phyloP scores from a whole-genome alignment of 1,140 invertebrate genomes.

The Leguminivora glycinivorella region DNA sequence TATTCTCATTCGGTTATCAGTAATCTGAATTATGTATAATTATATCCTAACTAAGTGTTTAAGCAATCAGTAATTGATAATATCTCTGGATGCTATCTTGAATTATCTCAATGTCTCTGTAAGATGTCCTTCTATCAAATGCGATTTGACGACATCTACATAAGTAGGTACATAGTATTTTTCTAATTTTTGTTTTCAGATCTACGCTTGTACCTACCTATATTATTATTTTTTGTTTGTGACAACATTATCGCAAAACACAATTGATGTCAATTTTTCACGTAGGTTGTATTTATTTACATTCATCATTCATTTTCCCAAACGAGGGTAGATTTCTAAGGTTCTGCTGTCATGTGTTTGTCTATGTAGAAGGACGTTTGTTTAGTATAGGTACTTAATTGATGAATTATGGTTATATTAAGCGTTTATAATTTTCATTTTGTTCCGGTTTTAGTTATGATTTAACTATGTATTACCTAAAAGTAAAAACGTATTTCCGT shows the following conservation, averaged over 20 bases:
- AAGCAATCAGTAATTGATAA: slow-evolving; percentile 5
- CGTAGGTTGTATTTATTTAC: neutral
- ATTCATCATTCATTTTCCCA: neutral
- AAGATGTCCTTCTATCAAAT: neutral
- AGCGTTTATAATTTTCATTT: neutral
- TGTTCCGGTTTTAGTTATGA: neutral
- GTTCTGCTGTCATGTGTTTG: neutral
- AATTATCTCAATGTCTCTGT: neutral
- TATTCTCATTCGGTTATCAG: neutral
- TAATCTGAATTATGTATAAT: neutral
- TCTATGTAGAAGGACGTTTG: neutral
- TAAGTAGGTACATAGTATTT: no score
- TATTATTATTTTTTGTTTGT: no score
- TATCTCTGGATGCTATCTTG: neutral
- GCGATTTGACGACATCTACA: no score
- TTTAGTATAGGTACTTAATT: neutral
- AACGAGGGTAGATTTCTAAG: neutral
- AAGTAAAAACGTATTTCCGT: neutral
- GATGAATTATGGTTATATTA: neutral
- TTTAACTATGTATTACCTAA: neutral
- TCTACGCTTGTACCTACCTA: no score
- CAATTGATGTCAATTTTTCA: no score
- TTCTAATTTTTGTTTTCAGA: no score
- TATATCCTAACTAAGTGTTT: neutral
- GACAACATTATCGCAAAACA: neutral